Evolutionary conservation across 1,140 invertebrate genomes (phyloP).

Genomic region (Sarcophaga bullata): DNA sequence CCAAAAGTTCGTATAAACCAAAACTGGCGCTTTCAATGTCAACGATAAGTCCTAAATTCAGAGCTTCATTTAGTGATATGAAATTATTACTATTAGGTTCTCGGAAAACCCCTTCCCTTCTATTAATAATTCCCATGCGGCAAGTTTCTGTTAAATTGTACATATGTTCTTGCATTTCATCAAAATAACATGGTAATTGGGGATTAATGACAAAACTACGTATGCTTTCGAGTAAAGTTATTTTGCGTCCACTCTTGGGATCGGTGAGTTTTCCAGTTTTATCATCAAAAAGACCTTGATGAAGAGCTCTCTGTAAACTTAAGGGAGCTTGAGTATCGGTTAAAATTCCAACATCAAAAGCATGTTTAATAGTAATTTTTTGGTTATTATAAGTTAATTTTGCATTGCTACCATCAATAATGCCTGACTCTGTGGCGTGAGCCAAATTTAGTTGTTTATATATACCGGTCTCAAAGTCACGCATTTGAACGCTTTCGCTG

Average conservation of each 20-base stretch:
- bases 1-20: constrained; percentile 83
- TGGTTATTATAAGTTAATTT: constrained; percentile 74
- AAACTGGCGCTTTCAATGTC: constrained; percentile 86
- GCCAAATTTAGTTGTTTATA: constrained; percentile 79
- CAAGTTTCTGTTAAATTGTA: constrained; percentile 82
- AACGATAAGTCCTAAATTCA: constrained; percentile 81
- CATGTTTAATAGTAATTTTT: constrained; percentile 80
- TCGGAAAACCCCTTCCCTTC: constrained; percentile 80
- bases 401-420: constrained; percentile 79
- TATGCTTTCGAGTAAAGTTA: constrained; percentile 87
- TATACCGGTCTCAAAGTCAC: constrained; percentile 80
- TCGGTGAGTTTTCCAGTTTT: constrained; percentile 84
- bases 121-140: constrained; percentile 83
- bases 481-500: constrained; percentile 83
- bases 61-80: constrained; percentile 77
- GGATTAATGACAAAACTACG: constrained; percentile 82
- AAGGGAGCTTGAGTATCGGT: constrained; percentile 83
- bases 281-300: constrained; percentile 87
- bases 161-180: constrained; percentile 75
- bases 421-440: constrained; percentile 79
- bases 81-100: constrained; percentile 75
- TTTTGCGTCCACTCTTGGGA: constrained; percentile 77
- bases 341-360: constrained; percentile 82
- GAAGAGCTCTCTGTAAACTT: constrained; percentile 86
- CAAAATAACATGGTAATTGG: constrained; percentile 82